Evolutionary conservation across 2,888 invertebrate species (phyloP), one percentile per base, ranked within the genome.

Genomic region (Lordiphosa andalusiaca): DNA sequence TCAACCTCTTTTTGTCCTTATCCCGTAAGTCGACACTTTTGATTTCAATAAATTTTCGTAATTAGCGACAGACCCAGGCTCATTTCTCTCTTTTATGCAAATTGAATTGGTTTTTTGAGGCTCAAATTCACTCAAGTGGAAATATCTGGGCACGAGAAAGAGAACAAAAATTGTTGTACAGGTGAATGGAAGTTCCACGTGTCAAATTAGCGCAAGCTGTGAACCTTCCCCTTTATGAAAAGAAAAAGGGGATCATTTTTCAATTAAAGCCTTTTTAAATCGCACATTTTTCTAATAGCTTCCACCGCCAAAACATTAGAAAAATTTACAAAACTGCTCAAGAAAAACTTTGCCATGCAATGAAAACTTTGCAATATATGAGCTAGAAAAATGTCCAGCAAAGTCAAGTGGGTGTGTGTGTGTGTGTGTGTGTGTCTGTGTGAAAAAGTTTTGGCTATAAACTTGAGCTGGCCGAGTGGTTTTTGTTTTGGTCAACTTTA

Each of bases 41-140:
- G 75, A 78, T 78, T 78, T 78, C 75, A 81, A 78, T 78, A 80
- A 78, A 78, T 81, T 78, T 71, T 61, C 44, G 81, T 77, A 78
- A 78, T 78, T 78, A 81, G 78, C 81, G 74, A 72, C 76, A 72
- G 68, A 62, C 73, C 30, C 44, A 44, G 44, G 53, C 23, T 64
- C 58, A 74, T 77, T 78, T 78, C 73, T 69, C 48, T 56, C 37
- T 42, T 39, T 58, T 72, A 74, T 80, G 74, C 70, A 77, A 80
- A 80, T 80, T 66, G 66, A 66, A 66, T 65, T 60, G 68, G 53
- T 52, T 64, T 63, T 66, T 63, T 69, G 54, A 44, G 40, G 33
- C 48, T 49, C 38, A 74, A 77, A 67, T 50, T 72, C 70, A 76
- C 55, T 69, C 64, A 54, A 76, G 73, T 76, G 74, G 66, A 72